Base-by-base conservation (phyloP, 2,113 vertebrate genomes). In the Cichladusa arquata region DNA sequence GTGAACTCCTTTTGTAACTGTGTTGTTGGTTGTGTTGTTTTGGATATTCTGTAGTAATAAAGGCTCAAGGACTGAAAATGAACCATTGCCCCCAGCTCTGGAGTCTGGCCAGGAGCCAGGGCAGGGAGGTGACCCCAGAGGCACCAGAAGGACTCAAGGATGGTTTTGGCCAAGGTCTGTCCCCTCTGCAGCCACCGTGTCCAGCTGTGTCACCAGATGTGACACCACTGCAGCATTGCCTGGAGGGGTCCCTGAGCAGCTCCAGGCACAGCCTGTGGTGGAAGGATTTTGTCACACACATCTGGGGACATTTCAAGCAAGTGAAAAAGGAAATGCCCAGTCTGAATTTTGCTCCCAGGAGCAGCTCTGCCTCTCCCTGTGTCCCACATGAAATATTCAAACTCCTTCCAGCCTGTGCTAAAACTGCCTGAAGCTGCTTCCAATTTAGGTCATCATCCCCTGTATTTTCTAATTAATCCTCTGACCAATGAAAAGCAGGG, bases 1-100 rank as follows among this genome's bases (percentile, higher is more conserved):
- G 60, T 97, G 96, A 96, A 95, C 93, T 91, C 95, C 88, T 97
- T 98, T 97, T 98, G 96, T 97, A 97, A 96, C 96, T 90, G 91
- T 97, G 91, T 77, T 86, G 70, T 96, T 97, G 97, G 87, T 72
- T 33, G 86, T 70, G 87, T 95, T 83, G 81, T 71, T 98, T 98
- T 97, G 93, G 97, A 98, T 97, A 83, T 96, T 89, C 83, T 14
- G 1, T 81, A 90, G 96, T 90, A 98, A 98, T 98, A 98, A 98
- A 98, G 96, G 79, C 60, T 92, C 92, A 54, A 70, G 94, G 95
- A 86, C 1, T 13, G 93, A 87, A 60, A 69, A n/a, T 2, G 34
- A 77, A 66, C 2, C 11, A 1, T 60, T 23, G 58, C 40, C 18
- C 40, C 47, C 56, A 17, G 42, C 71, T 48, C 84, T 3, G 15